These are phyloP conservation scores for Andrena cerasifolii DNA, from an alignment of 1,140 invertebrate genomes.

Conservation along the genomic window DNA sequence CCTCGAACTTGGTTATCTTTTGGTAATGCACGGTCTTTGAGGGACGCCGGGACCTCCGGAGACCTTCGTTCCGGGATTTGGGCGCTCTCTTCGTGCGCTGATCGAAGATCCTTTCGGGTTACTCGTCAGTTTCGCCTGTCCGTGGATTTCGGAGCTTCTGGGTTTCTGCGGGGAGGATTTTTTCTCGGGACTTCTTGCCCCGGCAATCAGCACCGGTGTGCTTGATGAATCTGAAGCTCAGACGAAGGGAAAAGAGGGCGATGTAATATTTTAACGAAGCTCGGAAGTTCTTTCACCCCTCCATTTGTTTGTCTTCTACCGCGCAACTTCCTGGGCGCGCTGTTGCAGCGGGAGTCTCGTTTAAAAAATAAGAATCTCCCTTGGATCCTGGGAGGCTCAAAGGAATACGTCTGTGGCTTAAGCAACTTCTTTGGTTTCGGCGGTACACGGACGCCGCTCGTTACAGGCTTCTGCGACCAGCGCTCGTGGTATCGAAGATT, in stretches of 20 bases:
- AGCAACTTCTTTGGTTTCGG: too few relatives aligned
- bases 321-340: not conserved
- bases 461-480: too few relatives aligned
- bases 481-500: too few relatives aligned
- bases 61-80: not conserved
- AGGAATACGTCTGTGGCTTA: too few relatives aligned
- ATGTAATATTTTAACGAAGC: not conserved
- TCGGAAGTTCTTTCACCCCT: not conserved
- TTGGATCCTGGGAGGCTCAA: too few relatives aligned
- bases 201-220: not conserved
- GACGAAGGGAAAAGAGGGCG: not conserved
- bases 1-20: slow-evolving; percentile 27
- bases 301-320: not conserved
- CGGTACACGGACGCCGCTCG: too few relatives aligned
- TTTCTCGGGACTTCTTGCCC: not conserved
- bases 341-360: too few relatives aligned
- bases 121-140: not conserved
- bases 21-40: slow-evolving; percentile 15
- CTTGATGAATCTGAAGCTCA: not conserved
- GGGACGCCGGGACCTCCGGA: not conserved
- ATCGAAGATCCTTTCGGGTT: not conserved
- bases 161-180: not conserved
- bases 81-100: not conserved
- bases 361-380: too few relatives aligned
- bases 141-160: not conserved